Base-by-base conservation (phyloP, 2,113 vertebrate genomes). In the Centropristis striata region DNA sequence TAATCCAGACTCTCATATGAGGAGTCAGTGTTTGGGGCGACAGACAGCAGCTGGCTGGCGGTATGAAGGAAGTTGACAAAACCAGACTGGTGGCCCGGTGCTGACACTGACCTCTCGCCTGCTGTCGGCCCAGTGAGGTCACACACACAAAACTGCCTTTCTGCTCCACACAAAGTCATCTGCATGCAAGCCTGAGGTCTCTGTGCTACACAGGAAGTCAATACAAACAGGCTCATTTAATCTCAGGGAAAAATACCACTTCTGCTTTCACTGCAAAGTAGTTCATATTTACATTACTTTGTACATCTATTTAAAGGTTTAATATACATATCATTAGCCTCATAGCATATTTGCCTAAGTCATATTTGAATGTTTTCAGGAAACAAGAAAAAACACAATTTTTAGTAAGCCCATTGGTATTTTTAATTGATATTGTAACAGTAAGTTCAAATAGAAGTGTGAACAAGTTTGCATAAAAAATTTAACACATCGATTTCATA, bases 31-130 rank as follows among this genome's bases (percentile, higher is more conserved):
- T 85, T 44, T 27, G 10, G 51, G 77, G 67, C 59, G 49, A 71
- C 83, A 75, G 49, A 71, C 83, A 75, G 88, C 94, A 93, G 93
- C 94, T 94, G 94, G 78, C 83, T 23, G 89, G 66, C 60, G 83
- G 60, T 2, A 63, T 41, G 84, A 51, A 87, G 81, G 89, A 93
- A 93, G 86, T 71, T 58, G 87, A 90, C 78, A 73, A 82, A 81
- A 80, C 82, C 64, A 88, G 88, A 87, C 88, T 65, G 66, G 76
- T 90, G 92, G 82, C 93, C 92, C 28, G 71, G 64, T 44, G 81
- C 71, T 88, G 93, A 93, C 91, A 60, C 87, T 89, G 92, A 90
- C 88, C 91, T 81, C 81, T 54, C 25, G 81, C 67, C 91, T 84
- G 86, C 86, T 60, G 92, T 89, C 79, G 57, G 78, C 70, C 67